Conservation (phyloP, 2,113 vertebrate genomes). For the Hippocampus comes region DNA sequence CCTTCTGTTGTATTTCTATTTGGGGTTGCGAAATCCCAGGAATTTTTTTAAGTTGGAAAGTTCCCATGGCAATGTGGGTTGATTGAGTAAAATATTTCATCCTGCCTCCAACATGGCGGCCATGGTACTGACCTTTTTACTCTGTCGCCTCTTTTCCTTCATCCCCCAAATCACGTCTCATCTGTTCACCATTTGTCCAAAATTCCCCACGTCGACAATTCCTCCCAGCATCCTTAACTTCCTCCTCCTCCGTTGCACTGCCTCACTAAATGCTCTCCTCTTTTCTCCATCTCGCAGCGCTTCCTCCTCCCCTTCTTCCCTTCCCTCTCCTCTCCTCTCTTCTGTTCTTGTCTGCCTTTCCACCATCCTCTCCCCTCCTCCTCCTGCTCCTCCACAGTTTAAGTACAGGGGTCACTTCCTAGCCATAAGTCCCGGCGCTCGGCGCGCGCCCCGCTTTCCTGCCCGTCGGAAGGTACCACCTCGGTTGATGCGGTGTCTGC, state of each 20-base stretch:
- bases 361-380: conserved; percentile 20
- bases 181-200: conserved; percentile 15
- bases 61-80: background rate
- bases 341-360: conserved; percentile 16
- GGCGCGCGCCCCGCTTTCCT: conserved; percentile 69
- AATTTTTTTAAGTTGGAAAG: background rate
- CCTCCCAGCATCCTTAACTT: conserved; percentile 11
- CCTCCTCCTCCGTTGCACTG: background rate
- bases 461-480: conserved; percentile 74
- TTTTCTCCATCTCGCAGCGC: conserved; percentile 30
- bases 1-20: background rate
- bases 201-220: background rate
- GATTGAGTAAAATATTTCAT: background rate
- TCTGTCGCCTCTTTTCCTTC: conserved; percentile 7
- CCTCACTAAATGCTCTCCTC: background rate
- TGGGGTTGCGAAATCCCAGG: background rate
- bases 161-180: conserved; percentile 13
- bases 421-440: conserved; percentile 71
- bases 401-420: conserved; percentile 76
- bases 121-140: conserved; percentile 17
- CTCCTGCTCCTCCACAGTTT: conserved; percentile 64
- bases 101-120: too few species aligned
- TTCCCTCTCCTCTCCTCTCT: conserved; percentile 6
- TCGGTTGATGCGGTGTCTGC: conserved; percentile 50
- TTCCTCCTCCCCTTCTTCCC: conserved; percentile 19